A percentile compares a stretch with the other conserved stretches of the same genome.
Conservation (phyloP, 2,113 vertebrate genomes). For the Crotalus helleri region DNA sequence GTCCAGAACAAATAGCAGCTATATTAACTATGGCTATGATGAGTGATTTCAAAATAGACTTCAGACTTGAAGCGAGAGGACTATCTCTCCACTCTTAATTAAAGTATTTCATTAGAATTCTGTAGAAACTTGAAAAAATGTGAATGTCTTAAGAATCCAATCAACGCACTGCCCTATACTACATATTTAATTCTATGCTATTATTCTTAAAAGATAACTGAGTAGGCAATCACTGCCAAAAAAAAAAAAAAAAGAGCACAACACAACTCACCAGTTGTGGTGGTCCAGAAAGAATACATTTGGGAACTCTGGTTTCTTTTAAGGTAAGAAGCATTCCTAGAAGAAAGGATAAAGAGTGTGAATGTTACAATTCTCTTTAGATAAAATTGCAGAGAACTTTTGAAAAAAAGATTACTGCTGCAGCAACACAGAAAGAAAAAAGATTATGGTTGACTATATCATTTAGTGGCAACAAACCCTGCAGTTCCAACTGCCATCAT, state of each 20-base stretch:
- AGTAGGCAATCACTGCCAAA: not conserved
- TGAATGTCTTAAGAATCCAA: not conserved
- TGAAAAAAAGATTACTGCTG: not conserved
- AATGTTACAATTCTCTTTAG: not conserved
- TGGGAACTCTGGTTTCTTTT: constrained; percentile 80
- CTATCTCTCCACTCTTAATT: not conserved
- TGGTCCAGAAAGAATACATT: constrained; percentile 83
- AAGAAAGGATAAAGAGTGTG: not conserved
- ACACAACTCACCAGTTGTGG: constrained; percentile 81
- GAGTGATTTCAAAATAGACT: not conserved
- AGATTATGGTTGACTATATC: not conserved
- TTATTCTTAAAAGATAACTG: not conserved
- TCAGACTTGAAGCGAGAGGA: not conserved
- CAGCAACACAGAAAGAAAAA: not conserved
- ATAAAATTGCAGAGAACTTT: not conserved
- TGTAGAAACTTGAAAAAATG: not conserved
- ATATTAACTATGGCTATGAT: not conserved
- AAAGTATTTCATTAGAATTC: not conserved
- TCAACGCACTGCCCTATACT: not conserved
- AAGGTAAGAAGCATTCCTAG: constrained; percentile 86
- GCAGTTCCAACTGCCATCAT: not conserved
- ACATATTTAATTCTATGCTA: not conserved
- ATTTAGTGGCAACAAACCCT: not conserved
- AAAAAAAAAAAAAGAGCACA: not conserved
- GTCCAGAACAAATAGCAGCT: not conserved